Evolutionary conservation across 1,140 invertebrate genomes (phyloP).

Genomic region (Orchestia grillus): DNA sequence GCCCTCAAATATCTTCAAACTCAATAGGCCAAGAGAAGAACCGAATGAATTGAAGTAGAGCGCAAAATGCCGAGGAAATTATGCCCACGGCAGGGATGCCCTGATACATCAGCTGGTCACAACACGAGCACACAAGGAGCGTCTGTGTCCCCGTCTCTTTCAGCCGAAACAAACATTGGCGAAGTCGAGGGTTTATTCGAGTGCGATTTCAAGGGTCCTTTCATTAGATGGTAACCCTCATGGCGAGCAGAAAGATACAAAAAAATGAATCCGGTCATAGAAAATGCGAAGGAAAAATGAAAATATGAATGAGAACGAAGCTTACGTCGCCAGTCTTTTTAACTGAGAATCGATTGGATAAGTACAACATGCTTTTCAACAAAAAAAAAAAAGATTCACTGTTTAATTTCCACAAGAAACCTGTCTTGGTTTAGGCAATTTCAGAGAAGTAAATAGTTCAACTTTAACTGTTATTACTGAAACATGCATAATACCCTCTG

Average conservation of each 20-base stretch:
- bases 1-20: not conserved
- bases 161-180: not conserved
- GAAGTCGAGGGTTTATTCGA: not conserved
- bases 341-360: not conserved
- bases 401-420: too few relatives aligned
- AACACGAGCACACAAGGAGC: not conserved
- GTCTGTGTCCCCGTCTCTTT: not conserved
- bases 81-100: not conserved
- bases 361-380: not conserved
- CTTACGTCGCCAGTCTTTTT: too few relatives aligned
- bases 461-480: too few relatives aligned
- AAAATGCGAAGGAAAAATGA: not conserved
- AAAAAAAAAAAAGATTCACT: too few relatives aligned
- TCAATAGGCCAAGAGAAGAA: not conserved
- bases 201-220: not conserved
- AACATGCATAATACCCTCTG: too few relatives aligned
- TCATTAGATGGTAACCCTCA: not conserved
- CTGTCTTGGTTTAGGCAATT: too few relatives aligned
- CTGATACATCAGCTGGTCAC: not conserved
- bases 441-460: too few relatives aligned
- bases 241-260: not conserved
- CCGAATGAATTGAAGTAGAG: not conserved
- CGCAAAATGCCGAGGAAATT: not conserved
- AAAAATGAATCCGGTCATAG: not conserved
- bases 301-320: not conserved